A percentile compares a stretch with the other conserved stretches of the same genome.
Conservation (phyloP, 2,113 vertebrate species). For the Rhea pennata region DNA sequence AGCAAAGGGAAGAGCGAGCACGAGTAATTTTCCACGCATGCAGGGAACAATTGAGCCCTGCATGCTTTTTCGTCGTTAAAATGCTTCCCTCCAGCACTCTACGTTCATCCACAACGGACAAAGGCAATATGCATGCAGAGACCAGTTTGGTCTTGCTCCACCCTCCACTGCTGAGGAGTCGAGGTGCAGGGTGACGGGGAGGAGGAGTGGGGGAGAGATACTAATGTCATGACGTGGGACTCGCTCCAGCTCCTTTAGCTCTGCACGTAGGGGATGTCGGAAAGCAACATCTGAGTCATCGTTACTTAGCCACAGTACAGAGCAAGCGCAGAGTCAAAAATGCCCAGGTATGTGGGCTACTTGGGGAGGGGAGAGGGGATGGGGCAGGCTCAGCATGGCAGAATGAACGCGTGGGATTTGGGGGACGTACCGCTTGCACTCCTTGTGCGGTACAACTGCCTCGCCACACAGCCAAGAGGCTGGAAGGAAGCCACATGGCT, state of each 20-base stretch:
- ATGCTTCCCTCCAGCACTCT: constrained; percentile 39
- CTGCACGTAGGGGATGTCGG: background rate
- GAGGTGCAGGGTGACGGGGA: background rate
- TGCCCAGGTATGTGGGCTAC: background rate
- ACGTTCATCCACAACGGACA: constrained; percentile 22
- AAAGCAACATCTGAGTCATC: constrained; percentile 15
- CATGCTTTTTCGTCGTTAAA: background rate
- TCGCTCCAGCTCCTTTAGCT: background rate
- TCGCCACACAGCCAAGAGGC: background rate
- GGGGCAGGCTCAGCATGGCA: fast-evolving
- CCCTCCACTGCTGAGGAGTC: background rate
- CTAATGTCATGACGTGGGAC: background rate
- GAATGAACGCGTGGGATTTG: fast-evolving
- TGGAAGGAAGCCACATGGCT: fast-evolving
- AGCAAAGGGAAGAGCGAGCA: background rate
- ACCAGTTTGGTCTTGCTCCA: constrained; percentile 42
- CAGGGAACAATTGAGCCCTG: constrained; percentile 40
- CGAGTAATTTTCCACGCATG: constrained; percentile 57
- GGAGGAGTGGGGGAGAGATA: constrained; percentile 3
- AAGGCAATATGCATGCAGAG: constrained; percentile 23
- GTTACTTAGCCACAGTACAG: background rate
- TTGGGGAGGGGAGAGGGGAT: background rate
- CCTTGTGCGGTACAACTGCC: background rate
- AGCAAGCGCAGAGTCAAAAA: background rate
- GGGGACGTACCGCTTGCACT: background rate